Evolutionary conservation across 2,888 invertebrate genomes (phyloP), one percentile per base, ranked within the genome.

Genomic region (Leptopilina syphax): DNA sequence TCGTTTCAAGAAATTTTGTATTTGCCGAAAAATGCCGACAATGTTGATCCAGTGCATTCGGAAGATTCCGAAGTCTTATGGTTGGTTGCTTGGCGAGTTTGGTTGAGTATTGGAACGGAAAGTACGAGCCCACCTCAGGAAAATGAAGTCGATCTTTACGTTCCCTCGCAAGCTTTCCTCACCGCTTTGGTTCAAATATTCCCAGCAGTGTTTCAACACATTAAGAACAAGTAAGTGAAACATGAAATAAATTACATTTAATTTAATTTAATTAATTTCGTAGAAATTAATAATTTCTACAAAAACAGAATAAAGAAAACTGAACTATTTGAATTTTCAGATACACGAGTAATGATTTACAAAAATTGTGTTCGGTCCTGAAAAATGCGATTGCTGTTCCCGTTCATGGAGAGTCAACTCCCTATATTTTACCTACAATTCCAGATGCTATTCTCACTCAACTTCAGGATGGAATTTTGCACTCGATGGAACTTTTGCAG

Each of bases 1-100:
- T 98, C 98, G 13, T 97, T 99, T 92, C 99, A 99, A 93, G 99
- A 99, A 92, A 97, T 99, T 86, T 94, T 99, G 85, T 95, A 96
- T 87, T 89, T 93, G 68, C 95, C 94, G 87, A 95, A 95, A 88
- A 93, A 92, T 85, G 88, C 88, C 67, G 92, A 94, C 80, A 92
- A 91, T 88, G 92, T 83, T 24, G 90, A 90, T 73, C 85, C 86
- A 18, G 86, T 87, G 12, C 91, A 88, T 65, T 88, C 92, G 3
- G 91, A 93, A 87, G 94, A 93, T 86, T 89, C 90, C 0, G 92
- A 93, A 89, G 93, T 95, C 84, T 93, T 96, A 87, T 97, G 97
- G 97, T 93, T 93, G 65, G 95, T 95, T 78, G 97, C 97, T 4
- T 97, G 97, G 97, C 94, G 95, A 82, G 96, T 96, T 65, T 98